Evolutionary conservation across 2,113 vertebrate species (phyloP).

Genomic region (Dipodomys merriami): DNA sequence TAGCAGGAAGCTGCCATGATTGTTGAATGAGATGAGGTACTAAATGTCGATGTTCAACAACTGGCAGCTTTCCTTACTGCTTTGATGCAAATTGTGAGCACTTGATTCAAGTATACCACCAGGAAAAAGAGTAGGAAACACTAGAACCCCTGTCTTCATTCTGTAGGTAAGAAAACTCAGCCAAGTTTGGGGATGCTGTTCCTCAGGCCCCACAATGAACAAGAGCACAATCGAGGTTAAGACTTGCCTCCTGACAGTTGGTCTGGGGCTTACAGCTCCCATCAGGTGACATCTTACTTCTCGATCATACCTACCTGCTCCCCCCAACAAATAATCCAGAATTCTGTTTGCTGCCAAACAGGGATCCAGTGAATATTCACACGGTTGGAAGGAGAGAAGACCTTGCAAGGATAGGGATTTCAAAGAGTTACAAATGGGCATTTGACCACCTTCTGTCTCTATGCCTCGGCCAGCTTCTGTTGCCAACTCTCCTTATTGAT

Average conservation of each 20-base stretch:
- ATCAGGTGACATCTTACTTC: background rate
- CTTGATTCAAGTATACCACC: background rate
- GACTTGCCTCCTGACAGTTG: background rate
- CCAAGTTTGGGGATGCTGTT: background rate
- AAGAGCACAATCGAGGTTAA: background rate
- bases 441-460: slow-evolving; percentile 9
- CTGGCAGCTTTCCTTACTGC: background rate
- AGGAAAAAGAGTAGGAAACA: background rate
- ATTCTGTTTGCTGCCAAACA: background rate
- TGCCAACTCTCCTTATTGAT: slow-evolving; percentile 23
- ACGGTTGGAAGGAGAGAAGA: background rate
- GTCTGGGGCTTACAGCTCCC: background rate
- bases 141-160: background rate
- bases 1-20: background rate
- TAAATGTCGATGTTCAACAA: background rate
- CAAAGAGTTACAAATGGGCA: background rate
- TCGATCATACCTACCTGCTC: background rate
- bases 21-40: background rate
- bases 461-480: slow-evolving; percentile 27
- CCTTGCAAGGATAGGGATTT: slow-evolving; percentile 28
- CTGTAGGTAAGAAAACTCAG: background rate
- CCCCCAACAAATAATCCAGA: background rate
- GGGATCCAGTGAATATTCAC: background rate
- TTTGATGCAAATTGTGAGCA: background rate
- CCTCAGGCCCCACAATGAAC: background rate